A percentile compares a stretch with the other conserved stretches of the same genome.
Evolutionary conservation across 2,113 vertebrate genomes (phyloP).

Genomic region (Rhinolophus ferrumequinum): DNA sequence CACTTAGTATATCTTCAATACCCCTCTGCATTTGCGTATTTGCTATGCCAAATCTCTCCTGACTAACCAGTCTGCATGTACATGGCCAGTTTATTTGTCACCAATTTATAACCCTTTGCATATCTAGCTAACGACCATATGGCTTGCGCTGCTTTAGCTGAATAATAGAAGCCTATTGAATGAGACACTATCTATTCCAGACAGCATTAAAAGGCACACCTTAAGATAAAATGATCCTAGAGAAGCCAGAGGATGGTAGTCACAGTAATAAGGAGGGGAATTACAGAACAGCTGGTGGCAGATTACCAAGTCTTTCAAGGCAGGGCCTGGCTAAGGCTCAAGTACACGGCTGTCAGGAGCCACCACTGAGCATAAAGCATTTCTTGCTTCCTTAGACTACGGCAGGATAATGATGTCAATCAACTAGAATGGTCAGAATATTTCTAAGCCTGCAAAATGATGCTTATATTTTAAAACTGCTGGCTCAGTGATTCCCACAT

Average conservation of each 20-base stretch:
- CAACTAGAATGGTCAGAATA: neutral
- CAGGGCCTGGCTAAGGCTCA: neutral
- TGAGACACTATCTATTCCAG: neutral
- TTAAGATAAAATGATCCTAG: conserved; percentile 56
- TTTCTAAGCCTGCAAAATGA: neutral
- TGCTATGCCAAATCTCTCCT: neutral
- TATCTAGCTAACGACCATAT: conserved; percentile 36
- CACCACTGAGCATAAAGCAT: neutral
- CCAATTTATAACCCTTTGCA: conserved; percentile 24
- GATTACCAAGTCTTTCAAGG: neutral
- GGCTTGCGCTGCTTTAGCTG: neutral
- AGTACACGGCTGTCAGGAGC: neutral
- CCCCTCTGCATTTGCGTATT: neutral
- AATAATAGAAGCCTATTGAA: conserved; percentile 54
- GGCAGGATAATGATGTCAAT: neutral
- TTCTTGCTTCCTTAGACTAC: conserved; percentile 36
- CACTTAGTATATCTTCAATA: neutral
- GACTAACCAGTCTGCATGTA: neutral
- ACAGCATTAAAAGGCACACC: conserved; percentile 40
- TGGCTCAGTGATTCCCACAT: neutral
- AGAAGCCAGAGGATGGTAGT: conserved; percentile 25
- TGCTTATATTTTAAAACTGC: neutral
- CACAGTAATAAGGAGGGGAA: conserved; percentile 56
- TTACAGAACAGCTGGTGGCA: conserved; percentile 56
- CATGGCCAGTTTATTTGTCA: conserved; percentile 7